Base-by-base conservation (phyloP, 2,113 vertebrate genomes). In the Oncorhynchus nerka region DNA sequence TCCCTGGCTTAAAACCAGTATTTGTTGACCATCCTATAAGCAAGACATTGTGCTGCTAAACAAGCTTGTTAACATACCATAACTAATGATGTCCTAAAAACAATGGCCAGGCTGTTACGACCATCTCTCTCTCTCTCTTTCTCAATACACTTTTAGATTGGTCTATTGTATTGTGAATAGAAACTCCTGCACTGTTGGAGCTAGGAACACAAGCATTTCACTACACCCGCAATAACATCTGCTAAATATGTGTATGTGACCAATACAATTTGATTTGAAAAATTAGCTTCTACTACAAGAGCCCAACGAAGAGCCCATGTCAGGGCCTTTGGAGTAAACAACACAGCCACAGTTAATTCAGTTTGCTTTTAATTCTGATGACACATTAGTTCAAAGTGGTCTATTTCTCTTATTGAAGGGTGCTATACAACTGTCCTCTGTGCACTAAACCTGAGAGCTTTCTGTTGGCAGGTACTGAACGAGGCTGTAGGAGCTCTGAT, bases 401-500 rank as follows among this genome's bases (percentile, higher is more conserved):
- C 51, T 55, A 55, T 19, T 55, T 55, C 51, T 55, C 4, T 55
- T 55, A 19, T 5, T 19, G 51, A 55, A 55, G 51, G 16, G 15
- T 55, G 51, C 51, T 55, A 19, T 55, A 55, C 19, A 55, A 55
- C 51, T 55, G 51, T 19, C 51, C 51, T 19, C 51, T 55, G 59
- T 62, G 19, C 24, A 22, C 8, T 24, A 62, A 62, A n/a, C 6
- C 59, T 61, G 59, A 62, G 59, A 32, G n/a, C 12, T 13, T 5
- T 48, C 11, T 70, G 34, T 26, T 26, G 11, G 5, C 87, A 99
- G 98, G 98, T 99, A 89, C 94, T 99, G 92, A 99, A 99, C 51
- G 98, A 99, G 91, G 98, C 98, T 0, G 98, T 99, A 81, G 98
- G 97, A 28, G 98, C 98, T 1, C 92, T 99, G 83, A 99, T 99